Percentiles rank a stretch among this genome's conserved stretches.
These are phyloP conservation scores for Borostomias antarcticus DNA, from an alignment of 2,797 vertebrate species.

Conservation along the genomic window DNA sequence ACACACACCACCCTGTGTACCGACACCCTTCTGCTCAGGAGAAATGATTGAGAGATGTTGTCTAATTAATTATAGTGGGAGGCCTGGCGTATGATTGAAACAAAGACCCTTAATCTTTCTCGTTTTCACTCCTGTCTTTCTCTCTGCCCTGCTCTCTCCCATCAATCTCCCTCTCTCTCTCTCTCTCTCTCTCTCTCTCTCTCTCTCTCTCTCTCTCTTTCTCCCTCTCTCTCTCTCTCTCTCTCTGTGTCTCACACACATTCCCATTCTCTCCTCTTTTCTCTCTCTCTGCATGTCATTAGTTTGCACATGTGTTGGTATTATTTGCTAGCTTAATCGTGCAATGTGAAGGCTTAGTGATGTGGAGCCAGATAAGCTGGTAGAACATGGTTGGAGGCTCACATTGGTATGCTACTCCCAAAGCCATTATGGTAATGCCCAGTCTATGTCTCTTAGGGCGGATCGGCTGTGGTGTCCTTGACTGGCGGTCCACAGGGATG, in stretches of 20 bases:
- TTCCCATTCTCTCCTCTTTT: no score
- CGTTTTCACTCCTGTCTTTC: no score
- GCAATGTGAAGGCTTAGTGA: slow-evolving; percentile 5
- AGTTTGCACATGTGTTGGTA: background rate
- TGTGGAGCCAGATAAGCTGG: background rate
- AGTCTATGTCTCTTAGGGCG: no score
- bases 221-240: background rate
- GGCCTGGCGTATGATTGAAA: background rate
- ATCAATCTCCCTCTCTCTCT: background rate
- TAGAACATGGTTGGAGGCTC: slow-evolving; percentile 29
- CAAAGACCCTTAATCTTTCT: background rate
- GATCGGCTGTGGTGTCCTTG: slow-evolving; percentile 41
- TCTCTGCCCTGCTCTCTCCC: background rate
- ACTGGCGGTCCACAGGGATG: slow-evolving; percentile 30
- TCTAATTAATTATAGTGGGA: slow-evolving; percentile 8
- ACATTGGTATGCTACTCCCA: background rate
- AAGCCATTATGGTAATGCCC: background rate
- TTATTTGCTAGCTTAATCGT: background rate
- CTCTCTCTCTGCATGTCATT: background rate
- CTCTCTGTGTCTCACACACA: background rate
- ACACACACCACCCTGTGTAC: background rate
- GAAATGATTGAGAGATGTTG: background rate
- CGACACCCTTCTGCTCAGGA: background rate
- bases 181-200: background rate
- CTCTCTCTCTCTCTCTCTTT: background rate